Conservation (phyloP, 2,113 vertebrate species). For the Poeciliopsis occidentalis region DNA sequence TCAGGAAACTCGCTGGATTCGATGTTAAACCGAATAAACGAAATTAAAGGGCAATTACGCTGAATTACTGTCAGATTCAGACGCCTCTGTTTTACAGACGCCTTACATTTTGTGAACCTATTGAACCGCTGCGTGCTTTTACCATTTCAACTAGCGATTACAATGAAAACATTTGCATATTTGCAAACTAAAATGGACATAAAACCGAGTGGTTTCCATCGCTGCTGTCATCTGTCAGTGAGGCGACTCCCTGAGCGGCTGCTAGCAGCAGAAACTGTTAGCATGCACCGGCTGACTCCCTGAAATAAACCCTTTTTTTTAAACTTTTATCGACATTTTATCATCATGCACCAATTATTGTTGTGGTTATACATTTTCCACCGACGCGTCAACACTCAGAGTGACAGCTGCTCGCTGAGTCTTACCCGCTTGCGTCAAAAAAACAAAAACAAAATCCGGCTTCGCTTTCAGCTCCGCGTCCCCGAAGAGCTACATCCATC, state of each 20-base stretch:
- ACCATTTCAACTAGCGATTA: neutral
- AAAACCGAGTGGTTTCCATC: neutral
- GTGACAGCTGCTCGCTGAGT: accelerated
- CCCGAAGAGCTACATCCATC: constrained; percentile 51
- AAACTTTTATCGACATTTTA: neutral
- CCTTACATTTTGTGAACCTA: neutral
- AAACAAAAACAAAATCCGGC: constrained; percentile 8
- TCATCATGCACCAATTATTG: neutral
- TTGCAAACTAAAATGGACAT: neutral
- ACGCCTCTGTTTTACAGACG: neutral
- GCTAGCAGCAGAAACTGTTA: constrained; percentile 45
- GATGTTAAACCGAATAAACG: neutral
- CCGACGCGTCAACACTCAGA: accelerated
- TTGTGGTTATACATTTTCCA: neutral
- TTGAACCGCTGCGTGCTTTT: neutral
- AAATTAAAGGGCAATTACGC: constrained; percentile 11
- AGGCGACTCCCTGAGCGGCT: constrained; percentile 55
- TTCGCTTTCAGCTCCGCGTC: constrained; percentile 16
- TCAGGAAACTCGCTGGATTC: no score
- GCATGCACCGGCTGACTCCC: constrained; percentile 10
- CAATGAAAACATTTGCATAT: neutral
- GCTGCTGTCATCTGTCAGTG: constrained; percentile 32
- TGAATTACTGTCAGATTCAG: neutral
- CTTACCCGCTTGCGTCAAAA: constrained; percentile 35
- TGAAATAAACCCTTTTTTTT: neutral